Percentiles rank a stretch among this genome's conserved stretches.
Evolutionary conservation across 2,797 vertebrate species (phyloP).

Genomic region (Sebastolobus alascanus): DNA sequence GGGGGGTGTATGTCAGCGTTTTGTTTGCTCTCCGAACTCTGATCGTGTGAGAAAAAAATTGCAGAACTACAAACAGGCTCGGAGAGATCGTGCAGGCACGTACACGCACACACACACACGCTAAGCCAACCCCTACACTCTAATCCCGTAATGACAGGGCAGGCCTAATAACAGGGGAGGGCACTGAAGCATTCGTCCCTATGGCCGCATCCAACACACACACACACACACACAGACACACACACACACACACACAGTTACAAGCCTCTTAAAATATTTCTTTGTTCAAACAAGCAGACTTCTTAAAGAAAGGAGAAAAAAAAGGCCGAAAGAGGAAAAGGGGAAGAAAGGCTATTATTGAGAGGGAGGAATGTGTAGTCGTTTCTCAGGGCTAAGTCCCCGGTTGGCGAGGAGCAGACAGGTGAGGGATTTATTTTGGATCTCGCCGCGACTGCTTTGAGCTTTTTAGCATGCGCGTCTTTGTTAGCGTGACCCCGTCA

Average conservation of each 20-base stretch:
- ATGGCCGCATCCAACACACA: slow-evolving; percentile 67
- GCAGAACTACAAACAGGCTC: slow-evolving; percentile 66
- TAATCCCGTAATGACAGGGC: slow-evolving; percentile 88
- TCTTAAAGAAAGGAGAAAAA: slow-evolving; percentile 54
- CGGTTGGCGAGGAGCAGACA: slow-evolving; percentile 64
- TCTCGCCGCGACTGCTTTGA: slow-evolving; percentile 49
- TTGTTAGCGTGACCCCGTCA: slow-evolving; percentile 45
- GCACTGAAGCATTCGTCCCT: slow-evolving; percentile 78
- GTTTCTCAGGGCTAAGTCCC: slow-evolving; percentile 57
- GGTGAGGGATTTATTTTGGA: slow-evolving; percentile 78
- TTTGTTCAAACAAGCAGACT: slow-evolving; percentile 83
- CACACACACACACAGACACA: slow-evolving; percentile 40
- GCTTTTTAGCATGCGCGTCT: slow-evolving; percentile 52
- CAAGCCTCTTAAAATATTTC: slow-evolving; percentile 81
- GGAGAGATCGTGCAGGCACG: slow-evolving; percentile 55
- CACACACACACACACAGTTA: slow-evolving; percentile 56
- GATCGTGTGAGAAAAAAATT: slow-evolving; percentile 69
- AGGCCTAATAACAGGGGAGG: slow-evolving; percentile 87
- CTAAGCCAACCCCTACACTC: slow-evolving; percentile 72
- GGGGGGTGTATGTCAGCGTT: slow-evolving; percentile 20
- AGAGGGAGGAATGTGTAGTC: slow-evolving; percentile 72
- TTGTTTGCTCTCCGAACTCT: slow-evolving; percentile 53
- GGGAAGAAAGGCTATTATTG: slow-evolving; percentile 75
- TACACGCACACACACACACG: slow-evolving; percentile 40
- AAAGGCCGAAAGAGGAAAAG: slow-evolving; percentile 50